Evolutionary conservation across 2,113 vertebrate species (phyloP).

Genomic region (Calonectris borealis): DNA sequence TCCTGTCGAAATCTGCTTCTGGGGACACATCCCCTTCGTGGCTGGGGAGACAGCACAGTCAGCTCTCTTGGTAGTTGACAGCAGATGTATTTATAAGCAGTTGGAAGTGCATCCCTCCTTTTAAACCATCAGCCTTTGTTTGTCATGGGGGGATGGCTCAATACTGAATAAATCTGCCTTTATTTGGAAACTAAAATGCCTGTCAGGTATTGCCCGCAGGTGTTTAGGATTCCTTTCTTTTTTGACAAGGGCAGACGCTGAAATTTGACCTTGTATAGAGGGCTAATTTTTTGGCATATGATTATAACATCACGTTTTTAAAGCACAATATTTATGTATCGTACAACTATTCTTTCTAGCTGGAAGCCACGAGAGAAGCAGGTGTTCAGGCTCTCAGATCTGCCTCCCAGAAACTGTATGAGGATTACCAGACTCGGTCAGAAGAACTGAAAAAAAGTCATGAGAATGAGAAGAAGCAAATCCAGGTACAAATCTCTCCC

Average conservation of each 20-base stretch:
- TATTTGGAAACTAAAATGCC: background rate
- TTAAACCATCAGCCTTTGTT: background rate
- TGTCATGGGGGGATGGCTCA: background rate
- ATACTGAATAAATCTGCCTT: background rate
- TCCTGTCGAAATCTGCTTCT: background rate
- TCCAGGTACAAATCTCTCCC: conserved; percentile 52
- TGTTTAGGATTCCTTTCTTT: background rate
- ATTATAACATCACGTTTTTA: too few species aligned
- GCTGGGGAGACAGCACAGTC: background rate
- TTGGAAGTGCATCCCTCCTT: background rate
- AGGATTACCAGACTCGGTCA: conserved; percentile 47
- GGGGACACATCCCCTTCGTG: too few species aligned
- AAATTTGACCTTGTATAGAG: too few species aligned
- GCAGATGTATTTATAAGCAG: background rate
- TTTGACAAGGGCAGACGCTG: background rate
- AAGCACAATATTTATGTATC: background rate
- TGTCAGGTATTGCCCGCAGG: too few species aligned
- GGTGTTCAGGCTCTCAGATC: conserved; percentile 59
- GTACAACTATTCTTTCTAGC: conserved; percentile 1
- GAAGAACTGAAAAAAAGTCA: conserved; percentile 46
- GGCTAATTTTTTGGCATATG: background rate
- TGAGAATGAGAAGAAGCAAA: background rate
- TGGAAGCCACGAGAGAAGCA: conserved; percentile 73
- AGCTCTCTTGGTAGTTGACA: background rate
- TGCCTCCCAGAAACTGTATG: conserved; percentile 48